Conservation (phyloP, 2,888 invertebrate species). For the Cabera pusaria region DNA sequence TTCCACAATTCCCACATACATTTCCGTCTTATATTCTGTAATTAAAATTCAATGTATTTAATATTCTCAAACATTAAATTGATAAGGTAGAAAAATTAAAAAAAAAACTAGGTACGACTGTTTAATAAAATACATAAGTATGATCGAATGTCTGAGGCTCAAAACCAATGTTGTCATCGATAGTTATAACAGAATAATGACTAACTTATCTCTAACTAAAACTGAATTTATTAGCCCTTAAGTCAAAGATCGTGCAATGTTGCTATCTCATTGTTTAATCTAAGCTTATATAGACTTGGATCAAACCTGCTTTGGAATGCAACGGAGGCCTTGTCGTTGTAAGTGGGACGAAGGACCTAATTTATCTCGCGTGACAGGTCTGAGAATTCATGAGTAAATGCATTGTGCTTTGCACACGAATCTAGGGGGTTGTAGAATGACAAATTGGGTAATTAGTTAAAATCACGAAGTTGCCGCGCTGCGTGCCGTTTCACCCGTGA, state of each 20-base stretch:
- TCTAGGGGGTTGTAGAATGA: constrained; percentile 48
- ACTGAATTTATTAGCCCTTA: constrained; percentile 37
- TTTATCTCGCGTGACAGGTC: constrained; percentile 63
- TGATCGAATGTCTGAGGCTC: too few relatives aligned
- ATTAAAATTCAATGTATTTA: too few relatives aligned
- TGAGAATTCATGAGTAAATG: constrained; percentile 52
- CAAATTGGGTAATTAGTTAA: constrained; percentile 64
- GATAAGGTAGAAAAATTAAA: too few relatives aligned
- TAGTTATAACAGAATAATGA: too few relatives aligned
- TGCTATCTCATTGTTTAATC: constrained; percentile 54
- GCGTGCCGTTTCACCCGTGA: constrained; percentile 1
- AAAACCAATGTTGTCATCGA: constrained; percentile 12
- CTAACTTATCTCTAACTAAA: too few relatives aligned
- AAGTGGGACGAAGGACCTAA: constrained; percentile 54
- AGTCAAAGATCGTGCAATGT: constrained; percentile 44
- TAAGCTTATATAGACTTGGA: constrained; percentile 35
- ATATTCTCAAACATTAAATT: too few relatives aligned
- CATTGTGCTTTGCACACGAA: constrained; percentile 34
- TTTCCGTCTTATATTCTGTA: too few relatives aligned
- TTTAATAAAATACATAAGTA: too few relatives aligned
- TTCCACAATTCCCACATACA: too few relatives aligned
- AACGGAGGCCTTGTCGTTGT: constrained; percentile 55
- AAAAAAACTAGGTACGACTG: too few relatives aligned
- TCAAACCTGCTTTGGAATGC: constrained; percentile 64
- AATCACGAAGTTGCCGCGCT: constrained; percentile 25